Conservation (phyloP, 2,113 vertebrate genomes). For the Prinia subflava region DNA sequence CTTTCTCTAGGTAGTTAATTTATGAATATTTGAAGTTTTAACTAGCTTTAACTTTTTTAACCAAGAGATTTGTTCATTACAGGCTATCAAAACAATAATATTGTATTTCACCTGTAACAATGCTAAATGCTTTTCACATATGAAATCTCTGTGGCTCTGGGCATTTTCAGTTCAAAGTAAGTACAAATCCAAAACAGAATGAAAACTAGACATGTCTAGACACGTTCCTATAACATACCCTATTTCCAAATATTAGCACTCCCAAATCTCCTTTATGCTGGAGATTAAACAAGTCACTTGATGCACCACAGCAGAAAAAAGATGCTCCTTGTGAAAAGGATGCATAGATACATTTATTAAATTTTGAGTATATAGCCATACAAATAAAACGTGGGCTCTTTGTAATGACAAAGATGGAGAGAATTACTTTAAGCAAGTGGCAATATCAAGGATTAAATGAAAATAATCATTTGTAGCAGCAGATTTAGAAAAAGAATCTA, state of each 20-base stretch:
- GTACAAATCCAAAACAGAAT: not conserved
- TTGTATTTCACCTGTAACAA: not conserved
- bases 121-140: not conserved
- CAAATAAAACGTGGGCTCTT: not conserved
- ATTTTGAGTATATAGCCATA: not conserved
- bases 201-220: not conserved
- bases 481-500: not conserved
- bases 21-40: not conserved
- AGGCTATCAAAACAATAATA: not conserved
- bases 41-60: not conserved
- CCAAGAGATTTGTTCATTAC: not conserved
- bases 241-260: not conserved
- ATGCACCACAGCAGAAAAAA: not conserved
- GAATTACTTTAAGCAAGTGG: not conserved
- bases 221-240: not conserved
- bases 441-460: not conserved
- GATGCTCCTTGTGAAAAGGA: not conserved
- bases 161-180: not conserved
- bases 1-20: not conserved
- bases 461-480: not conserved
- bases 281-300: not conserved
- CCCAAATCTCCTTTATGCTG: not conserved
- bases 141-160: not conserved
- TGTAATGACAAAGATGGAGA: not conserved
- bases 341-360: not conserved